Evolutionary conservation across 1,140 invertebrate genomes (phyloP), one percentile per base, ranked within the genome.

Genomic region (Sitobion miscanthi): DNA sequence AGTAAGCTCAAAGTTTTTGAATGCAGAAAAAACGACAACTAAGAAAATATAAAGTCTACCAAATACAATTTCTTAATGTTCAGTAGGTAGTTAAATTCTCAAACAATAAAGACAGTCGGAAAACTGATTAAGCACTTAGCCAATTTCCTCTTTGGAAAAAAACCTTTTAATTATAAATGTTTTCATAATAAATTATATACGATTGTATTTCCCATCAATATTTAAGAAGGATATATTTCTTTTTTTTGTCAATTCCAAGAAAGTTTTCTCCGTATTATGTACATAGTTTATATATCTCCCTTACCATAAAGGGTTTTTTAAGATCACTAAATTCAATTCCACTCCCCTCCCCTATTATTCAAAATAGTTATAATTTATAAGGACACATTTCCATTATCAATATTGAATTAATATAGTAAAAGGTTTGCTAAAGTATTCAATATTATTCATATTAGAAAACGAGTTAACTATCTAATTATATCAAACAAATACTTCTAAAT

Each of bases 41-140:
- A 45, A 45, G 38, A 69, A 62, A 69, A 90, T 45, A 30, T 69
- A 90, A n/a, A 90, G 89, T 30, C 54, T 20, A 25, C 38, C 35
- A 30, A 89, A 57, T 89, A 89, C 52, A 54, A 89, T 89, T 89
- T 57, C 88, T 89, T 89, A 89, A 89, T 89, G 88, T 57, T 57
- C 88, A 25, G 88, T 86, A 86, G 38, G 38, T 54, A 89, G 88
- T 89, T 57, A 57, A 42, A 89, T 89, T 38, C 88, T 3, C 35
- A 23, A 89, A 57, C 88, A 38, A 57, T 54, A 89, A 89, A 57
- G 35, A 89, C 52, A 14, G 88, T 38, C 88, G 35, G 35, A 25
- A 57, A 89, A 89, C 88, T 89, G 88, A 89, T 57, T 89, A 38
- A 89, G 35, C 49, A 57, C 52, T 54, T 57, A 25, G n/a, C 88